These are phyloP conservation scores for Thaumatotibia leucotreta DNA, from an alignment of 1,140 invertebrate species.

Conservation along the genomic window DNA sequence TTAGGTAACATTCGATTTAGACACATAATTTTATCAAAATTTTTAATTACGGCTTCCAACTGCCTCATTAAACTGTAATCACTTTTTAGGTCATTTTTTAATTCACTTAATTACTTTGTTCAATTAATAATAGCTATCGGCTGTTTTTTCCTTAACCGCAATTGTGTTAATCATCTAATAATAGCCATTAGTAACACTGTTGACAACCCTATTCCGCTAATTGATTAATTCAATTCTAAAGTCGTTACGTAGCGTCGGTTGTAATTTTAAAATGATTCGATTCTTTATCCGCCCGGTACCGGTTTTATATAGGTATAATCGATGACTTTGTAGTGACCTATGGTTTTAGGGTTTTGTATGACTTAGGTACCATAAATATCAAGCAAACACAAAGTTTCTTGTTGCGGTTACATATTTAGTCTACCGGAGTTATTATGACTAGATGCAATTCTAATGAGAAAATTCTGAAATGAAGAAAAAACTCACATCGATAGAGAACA, in stretches of 20 bases:
- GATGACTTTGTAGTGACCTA: background rate
- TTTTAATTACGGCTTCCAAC: no score
- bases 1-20: no score
- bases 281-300: background rate
- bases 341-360: background rate
- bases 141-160: slow-evolving; percentile 6
- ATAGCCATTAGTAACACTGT: background rate
- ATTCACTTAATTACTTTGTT: background rate
- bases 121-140: background rate
- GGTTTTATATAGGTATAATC: background rate
- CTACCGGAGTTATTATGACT: no score
- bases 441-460: no score
- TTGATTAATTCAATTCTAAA: background rate
- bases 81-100: background rate
- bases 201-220: background rate
- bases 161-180: background rate
- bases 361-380: no score
- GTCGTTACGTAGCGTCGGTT: background rate
- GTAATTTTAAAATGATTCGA: slow-evolving; percentile 12
- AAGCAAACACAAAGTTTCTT: no score
- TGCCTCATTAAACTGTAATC: background rate
- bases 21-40: no score
- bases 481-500: no score
- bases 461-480: no score
- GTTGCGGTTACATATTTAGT: no score